These are phyloP conservation scores for Drosophila ustulata DNA, from an alignment of 2,888 invertebrate species.

Conservation along the genomic window DNA sequence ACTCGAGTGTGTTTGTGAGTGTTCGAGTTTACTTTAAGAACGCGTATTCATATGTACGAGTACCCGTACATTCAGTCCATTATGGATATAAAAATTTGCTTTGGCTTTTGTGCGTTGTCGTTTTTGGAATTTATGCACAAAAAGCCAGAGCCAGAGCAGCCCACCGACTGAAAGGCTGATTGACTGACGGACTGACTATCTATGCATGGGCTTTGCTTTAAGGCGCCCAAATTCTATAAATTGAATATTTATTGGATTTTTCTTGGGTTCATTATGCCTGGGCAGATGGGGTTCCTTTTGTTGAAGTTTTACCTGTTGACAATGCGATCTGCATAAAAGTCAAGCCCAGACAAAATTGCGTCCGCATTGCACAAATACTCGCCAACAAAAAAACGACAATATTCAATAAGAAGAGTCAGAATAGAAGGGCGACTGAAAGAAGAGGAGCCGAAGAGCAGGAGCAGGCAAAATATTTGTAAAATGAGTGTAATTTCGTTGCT, in stretches of 20 bases:
- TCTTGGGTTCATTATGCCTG: constrained; percentile 15
- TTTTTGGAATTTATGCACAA: constrained; percentile 27
- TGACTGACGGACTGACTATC: not conserved
- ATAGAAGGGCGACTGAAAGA: not conserved
- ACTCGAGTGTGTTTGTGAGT: not conserved
- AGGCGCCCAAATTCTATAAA: constrained; percentile 44
- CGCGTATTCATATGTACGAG: constrained; percentile 9
- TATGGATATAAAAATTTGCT: constrained; percentile 42
- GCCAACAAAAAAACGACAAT: constrained; percentile 5
- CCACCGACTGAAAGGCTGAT: constrained; percentile 1
- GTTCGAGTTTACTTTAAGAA: not conserved
- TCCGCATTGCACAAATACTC: constrained; percentile 7
- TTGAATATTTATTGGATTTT: constrained; percentile 67
- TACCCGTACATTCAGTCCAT: constrained; percentile 30
- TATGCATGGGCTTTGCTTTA: constrained; percentile 14
- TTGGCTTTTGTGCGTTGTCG: constrained; percentile 40
- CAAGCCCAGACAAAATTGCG: constrained; percentile 6
- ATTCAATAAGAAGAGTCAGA: constrained; percentile 3
- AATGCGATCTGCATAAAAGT: constrained; percentile 23
- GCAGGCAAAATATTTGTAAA: constrained; percentile 12
- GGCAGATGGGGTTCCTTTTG: constrained; percentile 15
- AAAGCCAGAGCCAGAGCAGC: not conserved
- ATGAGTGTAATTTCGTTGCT: constrained; percentile 30
- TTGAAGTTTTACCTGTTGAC: constrained; percentile 30
- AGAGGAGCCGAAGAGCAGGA: not conserved